phyloP scores from a whole-genome alignment of 2,888 invertebrate genomes.

The Shargacucullia verbasci region DNA sequence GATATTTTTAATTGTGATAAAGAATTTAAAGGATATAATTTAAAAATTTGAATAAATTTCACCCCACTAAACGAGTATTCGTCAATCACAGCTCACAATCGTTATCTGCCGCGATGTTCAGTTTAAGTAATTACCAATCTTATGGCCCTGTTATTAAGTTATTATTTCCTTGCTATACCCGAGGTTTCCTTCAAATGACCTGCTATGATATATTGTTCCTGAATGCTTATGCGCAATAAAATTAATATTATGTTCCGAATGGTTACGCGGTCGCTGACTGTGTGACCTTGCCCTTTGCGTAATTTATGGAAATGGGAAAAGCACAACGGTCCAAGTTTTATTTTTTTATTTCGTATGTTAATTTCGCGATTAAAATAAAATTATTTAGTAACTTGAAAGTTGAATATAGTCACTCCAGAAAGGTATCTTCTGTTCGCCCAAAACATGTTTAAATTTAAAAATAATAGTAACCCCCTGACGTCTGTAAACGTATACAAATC shows the following conservation, averaged over 20 bases:
- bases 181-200: slow-evolving; percentile 55
- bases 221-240: slow-evolving; percentile 52
- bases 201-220: slow-evolving; percentile 66
- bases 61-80: slow-evolving; percentile 19
- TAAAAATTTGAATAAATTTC: too few relatives aligned
- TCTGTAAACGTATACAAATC: too few relatives aligned
- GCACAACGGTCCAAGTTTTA: slow-evolving; percentile 32
- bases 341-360: slow-evolving; percentile 40
- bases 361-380: slow-evolving; percentile 16
- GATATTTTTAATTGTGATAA: too few relatives aligned
- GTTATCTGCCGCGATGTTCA: slow-evolving; percentile 16
- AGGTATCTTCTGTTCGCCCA: too few relatives aligned
- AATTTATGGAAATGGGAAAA: slow-evolving; percentile 56
- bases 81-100: slow-evolving; percentile 29
- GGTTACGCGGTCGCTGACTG: slow-evolving; percentile 42
- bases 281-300: slow-evolving; percentile 48
- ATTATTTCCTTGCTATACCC: slow-evolving; percentile 25
- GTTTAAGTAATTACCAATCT: slow-evolving; percentile 44
- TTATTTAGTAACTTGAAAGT: slow-evolving; percentile 18
- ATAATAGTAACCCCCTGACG: too few relatives aligned
- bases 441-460: too few relatives aligned
- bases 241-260: slow-evolving; percentile 53
- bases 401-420: too few relatives aligned
- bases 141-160: slow-evolving; percentile 46
- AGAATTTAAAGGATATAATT: too few relatives aligned